Evolutionary conservation across 1,140 invertebrate genomes (phyloP).

Genomic region (Dufourea novaeangliae): DNA sequence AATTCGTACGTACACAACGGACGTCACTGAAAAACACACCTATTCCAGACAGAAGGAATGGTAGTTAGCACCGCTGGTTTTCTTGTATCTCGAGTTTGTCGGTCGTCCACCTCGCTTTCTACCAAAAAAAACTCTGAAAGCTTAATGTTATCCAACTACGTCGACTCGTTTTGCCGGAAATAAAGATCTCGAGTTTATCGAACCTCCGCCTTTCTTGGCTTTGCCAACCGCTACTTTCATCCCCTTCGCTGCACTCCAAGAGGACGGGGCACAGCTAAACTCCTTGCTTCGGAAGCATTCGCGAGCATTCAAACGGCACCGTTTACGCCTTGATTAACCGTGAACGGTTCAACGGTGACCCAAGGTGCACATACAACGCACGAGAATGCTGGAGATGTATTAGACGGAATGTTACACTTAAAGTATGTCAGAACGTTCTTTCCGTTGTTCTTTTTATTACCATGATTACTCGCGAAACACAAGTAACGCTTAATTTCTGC

Average conservation of each 20-base stretch:
- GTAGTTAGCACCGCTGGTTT: no score
- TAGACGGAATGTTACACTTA: no score
- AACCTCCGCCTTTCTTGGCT: constrained; percentile 7
- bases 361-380: no score
- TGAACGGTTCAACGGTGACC: constrained; percentile 14
- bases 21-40: no score
- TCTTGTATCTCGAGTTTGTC: no score
- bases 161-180: constrained; percentile 25
- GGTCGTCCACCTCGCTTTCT: no score
- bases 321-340: constrained; percentile 32
- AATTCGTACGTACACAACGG: no score
- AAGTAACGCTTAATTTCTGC: constrained; percentile 1
- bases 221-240: background rate
- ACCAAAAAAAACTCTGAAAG: background rate
- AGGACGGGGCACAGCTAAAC: background rate
- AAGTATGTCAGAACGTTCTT: no score
- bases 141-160: background rate
- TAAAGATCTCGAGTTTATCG: constrained; percentile 53
- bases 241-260: constrained; percentile 16
- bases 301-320: background rate
- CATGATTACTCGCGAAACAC: background rate
- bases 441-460: no score
- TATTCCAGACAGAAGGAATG: no score
- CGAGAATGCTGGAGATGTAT: no score
- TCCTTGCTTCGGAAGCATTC: constrained; percentile 33